Conservation (phyloP, 2,888 invertebrate species). For the Ormyrus pomaceus region DNA sequence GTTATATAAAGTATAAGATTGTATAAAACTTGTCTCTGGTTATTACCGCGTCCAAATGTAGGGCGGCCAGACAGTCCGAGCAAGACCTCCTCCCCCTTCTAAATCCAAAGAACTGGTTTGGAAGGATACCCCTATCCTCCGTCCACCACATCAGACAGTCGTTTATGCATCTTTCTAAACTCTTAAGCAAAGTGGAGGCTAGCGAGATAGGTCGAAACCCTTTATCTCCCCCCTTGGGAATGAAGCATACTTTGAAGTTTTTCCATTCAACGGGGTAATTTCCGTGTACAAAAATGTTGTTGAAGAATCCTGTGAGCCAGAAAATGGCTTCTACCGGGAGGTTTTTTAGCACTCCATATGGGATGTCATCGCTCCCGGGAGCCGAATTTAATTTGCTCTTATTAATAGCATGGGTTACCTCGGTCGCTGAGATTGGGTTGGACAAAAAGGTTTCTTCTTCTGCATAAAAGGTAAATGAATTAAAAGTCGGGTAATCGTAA, state of each 20-base stretch:
- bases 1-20: no score
- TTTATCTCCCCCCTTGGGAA: neutral
- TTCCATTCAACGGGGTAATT: neutral
- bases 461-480: neutral
- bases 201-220: neutral
- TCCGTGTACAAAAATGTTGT: neutral
- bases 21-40: no score
- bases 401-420: neutral
- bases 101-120: neutral
- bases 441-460: no score
- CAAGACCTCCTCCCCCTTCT: constrained; percentile 15
- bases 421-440: neutral
- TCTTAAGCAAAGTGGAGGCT: neutral
- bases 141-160: neutral
- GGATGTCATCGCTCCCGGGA: neutral
- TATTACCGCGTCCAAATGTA: neutral
- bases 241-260: neutral
- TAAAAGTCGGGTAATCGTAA: neutral
- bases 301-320: neutral
- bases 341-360: neutral
- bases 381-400: neutral
- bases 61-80: neutral
- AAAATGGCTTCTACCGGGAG: neutral
- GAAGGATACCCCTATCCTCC: neutral
- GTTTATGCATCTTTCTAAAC: neutral